Evolutionary conservation across 1,140 invertebrate species (phyloP).

Genomic region (Trachelipus rathkii): DNA sequence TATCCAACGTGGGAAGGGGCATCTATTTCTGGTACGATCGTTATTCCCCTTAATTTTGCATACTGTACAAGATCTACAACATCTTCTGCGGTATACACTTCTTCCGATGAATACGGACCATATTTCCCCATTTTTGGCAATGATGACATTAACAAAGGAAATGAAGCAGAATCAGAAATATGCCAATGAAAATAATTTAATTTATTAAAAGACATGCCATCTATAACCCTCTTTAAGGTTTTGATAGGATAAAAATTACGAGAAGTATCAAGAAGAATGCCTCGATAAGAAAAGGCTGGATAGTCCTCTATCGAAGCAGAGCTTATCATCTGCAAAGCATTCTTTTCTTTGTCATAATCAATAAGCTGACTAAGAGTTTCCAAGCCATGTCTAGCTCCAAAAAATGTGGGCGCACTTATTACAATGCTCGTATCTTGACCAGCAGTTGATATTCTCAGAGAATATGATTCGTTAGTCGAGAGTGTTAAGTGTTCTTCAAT

Average conservation of each 20-base stretch:
- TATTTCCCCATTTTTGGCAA: slow-evolving; percentile 64
- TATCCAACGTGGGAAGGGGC: slow-evolving; percentile 82
- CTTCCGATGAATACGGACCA: slow-evolving; percentile 64
- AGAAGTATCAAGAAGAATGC: slow-evolving; percentile 43
- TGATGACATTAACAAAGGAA: slow-evolving; percentile 67
- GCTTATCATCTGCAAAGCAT: slow-evolving; percentile 30
- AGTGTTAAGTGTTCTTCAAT: background rate
- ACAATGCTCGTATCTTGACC: slow-evolving; percentile 50
- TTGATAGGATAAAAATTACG: slow-evolving; percentile 59
- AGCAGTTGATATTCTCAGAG: background rate
- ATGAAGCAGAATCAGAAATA: slow-evolving; percentile 79
- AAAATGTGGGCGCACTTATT: slow-evolving; percentile 56
- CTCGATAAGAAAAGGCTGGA: slow-evolving; percentile 39
- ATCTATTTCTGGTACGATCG: slow-evolving; percentile 80
- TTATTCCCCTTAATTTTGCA: slow-evolving; percentile 68
- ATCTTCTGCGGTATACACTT: slow-evolving; percentile 62
- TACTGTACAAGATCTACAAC: slow-evolving; percentile 66
- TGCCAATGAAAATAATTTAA: slow-evolving; percentile 86
- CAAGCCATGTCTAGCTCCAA: slow-evolving; percentile 49
- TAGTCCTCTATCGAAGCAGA: slow-evolving; percentile 26
- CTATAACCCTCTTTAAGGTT: slow-evolving; percentile 66
- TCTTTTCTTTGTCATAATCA: slow-evolving; percentile 37
- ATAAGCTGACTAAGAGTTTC: slow-evolving; percentile 49
- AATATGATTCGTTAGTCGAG: slow-evolving; percentile 20
- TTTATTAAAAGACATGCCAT: slow-evolving; percentile 74